These are phyloP conservation scores for Pseudobourletiella spinata DNA, from an alignment of 1,140 invertebrate species.

Conservation along the genomic window DNA sequence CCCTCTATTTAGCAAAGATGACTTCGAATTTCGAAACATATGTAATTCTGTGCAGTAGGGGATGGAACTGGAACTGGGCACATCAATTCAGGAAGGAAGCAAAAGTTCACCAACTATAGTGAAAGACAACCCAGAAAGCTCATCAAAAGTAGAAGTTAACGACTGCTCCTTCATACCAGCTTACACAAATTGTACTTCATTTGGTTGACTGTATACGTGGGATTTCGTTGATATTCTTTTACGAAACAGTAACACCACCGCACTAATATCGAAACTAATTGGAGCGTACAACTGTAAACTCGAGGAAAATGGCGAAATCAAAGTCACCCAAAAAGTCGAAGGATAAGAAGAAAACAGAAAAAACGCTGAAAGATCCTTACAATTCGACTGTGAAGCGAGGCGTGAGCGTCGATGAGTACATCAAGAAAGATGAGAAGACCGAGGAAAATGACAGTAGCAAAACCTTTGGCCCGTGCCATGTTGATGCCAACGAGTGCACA, in stretches of 20 bases:
- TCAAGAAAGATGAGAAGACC: not conserved
- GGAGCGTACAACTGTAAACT: not conserved
- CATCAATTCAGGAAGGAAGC: too few species aligned
- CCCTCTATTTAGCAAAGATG: too few species aligned
- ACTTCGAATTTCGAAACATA: too few species aligned
- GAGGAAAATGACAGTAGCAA: constrained; percentile 11
- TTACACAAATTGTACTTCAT: too few species aligned
- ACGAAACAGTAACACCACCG: not conserved
- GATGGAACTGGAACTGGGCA: too few species aligned
- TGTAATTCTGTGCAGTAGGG: too few species aligned
- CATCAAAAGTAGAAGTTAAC: too few species aligned
- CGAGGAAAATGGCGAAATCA: not conserved
- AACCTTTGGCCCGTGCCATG: constrained; percentile 23
- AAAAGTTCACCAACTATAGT: too few species aligned
- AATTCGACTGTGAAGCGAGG: not conserved
- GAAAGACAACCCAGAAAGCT: too few species aligned
- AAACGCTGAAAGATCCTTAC: constrained; percentile 1
- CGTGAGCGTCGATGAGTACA: not conserved
- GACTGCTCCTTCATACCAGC: too few species aligned
- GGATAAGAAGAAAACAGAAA: constrained; percentile 4
- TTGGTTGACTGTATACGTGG: too few species aligned
- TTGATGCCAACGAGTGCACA: constrained; percentile 19
- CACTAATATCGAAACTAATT: not conserved
- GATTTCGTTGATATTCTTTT: too few species aligned
- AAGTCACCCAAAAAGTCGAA: not conserved